Evolutionary conservation across 2,888 invertebrate genomes (phyloP).

Genomic region (Xestia xanthographa): DNA sequence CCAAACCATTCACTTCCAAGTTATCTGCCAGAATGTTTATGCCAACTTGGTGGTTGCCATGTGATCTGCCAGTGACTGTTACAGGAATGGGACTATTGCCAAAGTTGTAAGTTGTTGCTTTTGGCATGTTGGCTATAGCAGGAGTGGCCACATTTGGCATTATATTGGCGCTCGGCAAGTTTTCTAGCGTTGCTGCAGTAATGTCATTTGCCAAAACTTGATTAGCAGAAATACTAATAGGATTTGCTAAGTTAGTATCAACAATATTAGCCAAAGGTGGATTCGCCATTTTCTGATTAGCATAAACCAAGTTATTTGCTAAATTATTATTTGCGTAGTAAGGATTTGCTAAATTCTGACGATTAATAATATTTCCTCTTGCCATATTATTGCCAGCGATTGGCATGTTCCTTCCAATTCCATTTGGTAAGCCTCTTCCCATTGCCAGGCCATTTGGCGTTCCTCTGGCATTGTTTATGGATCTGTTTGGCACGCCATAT

Average conservation of each 20-base stretch:
- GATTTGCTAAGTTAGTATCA: conserved; percentile 11
- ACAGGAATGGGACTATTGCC: conserved; percentile 40
- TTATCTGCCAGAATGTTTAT: conserved; percentile 77
- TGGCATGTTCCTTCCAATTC: conserved; percentile 17
- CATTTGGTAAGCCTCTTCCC: conserved; percentile 7
- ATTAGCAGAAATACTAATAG: not conserved
- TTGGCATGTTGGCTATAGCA: conserved; percentile 12
- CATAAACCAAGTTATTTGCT: conserved; percentile 3
- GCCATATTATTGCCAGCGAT: conserved; percentile 31
- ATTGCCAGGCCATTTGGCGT: conserved; percentile 12
- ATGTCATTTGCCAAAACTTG: conserved; percentile 35
- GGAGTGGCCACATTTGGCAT: conserved; percentile 6
- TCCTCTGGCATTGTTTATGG: conserved; percentile 16
- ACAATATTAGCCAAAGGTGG: conserved; percentile 4
- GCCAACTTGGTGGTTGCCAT: conserved; percentile 67
- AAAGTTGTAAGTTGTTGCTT: conserved; percentile 39
- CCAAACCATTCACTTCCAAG: conserved; percentile 78
- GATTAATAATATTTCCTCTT: conserved; percentile 13
- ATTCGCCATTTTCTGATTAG: not conserved
- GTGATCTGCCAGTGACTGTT: conserved; percentile 11
- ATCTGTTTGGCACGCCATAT: conserved; percentile 33
- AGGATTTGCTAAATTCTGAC: conserved; percentile 36
- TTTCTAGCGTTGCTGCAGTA: conserved; percentile 8
- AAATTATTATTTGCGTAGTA: conserved; percentile 24
- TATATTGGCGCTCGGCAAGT: conserved; percentile 8